Conservation (phyloP, 1,140 invertebrate species). For the Maconellicoccus hirsutus region DNA sequence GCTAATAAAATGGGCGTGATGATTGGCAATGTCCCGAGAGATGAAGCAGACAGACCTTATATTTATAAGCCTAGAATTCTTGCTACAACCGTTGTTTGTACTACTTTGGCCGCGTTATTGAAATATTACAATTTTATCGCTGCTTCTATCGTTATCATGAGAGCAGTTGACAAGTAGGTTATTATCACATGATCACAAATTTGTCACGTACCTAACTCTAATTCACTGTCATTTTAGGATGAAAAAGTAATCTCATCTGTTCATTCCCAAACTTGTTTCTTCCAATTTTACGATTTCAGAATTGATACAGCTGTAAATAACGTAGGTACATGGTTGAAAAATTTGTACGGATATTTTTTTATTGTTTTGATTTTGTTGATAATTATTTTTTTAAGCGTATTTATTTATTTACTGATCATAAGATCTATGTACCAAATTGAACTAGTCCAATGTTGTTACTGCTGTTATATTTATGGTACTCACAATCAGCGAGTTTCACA, state of each 20-base stretch:
- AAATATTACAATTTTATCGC: conserved; percentile 15
- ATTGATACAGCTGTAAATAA: neutral
- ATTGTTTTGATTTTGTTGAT: neutral
- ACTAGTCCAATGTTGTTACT: neutral
- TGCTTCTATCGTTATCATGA: conserved; percentile 10
- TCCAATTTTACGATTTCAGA: neutral
- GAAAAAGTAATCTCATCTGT: neutral
- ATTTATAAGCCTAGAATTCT: neutral
- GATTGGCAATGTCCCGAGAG: neutral
- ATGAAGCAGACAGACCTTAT: neutral
- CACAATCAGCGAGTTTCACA: neutral
- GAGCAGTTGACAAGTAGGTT: neutral
- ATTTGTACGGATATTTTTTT: neutral
- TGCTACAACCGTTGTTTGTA: neutral
- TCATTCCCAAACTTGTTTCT: neutral
- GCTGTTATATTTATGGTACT: neutral
- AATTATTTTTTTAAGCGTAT: neutral
- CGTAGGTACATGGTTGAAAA: neutral
- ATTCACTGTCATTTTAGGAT: neutral
- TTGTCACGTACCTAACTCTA: neutral
- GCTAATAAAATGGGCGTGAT: neutral
- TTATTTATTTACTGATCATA: neutral
- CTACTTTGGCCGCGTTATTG: conserved; percentile 1
- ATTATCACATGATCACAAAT: neutral
- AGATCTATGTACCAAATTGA: neutral